Percentiles rank a stretch among this genome's conserved stretches.
phyloP scores from a whole-genome alignment of 2,888 invertebrate genomes.

The Nudaria mundana region DNA sequence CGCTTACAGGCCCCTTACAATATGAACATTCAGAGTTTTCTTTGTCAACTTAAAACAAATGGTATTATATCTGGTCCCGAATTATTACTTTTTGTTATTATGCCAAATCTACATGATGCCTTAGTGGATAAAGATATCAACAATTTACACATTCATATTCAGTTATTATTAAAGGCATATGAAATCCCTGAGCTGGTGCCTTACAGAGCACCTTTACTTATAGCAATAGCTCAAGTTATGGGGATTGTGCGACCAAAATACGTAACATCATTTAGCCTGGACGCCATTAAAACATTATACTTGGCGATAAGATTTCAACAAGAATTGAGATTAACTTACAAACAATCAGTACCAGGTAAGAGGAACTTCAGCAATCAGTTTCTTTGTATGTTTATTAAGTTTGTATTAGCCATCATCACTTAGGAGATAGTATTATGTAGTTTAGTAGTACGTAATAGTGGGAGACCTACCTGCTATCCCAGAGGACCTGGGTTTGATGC shows the following conservation, averaged over 20 bases:
- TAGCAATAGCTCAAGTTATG: slow-evolving; percentile 64
- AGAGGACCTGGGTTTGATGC: too few species aligned
- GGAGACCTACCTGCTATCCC: too few species aligned
- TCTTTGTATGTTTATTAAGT: background rate
- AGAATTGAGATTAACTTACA: slow-evolving; percentile 50
- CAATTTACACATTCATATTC: slow-evolving; percentile 48
- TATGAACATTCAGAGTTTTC: slow-evolving; percentile 53
- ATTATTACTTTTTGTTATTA: slow-evolving; percentile 56
- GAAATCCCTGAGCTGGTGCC: slow-evolving; percentile 46
- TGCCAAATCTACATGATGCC: slow-evolving; percentile 62
- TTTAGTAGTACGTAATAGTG: too few species aligned
- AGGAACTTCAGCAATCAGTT: background rate
- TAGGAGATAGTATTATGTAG: too few species aligned
- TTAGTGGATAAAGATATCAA: slow-evolving; percentile 45
- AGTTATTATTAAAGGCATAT: slow-evolving; percentile 47
- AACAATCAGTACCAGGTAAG: slow-evolving; percentile 53
- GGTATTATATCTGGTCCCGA: slow-evolving; percentile 49
- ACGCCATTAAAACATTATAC: slow-evolving; percentile 49
- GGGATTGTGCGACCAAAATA: slow-evolving; percentile 57
- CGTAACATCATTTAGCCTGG: slow-evolving; percentile 45
- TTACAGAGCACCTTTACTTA: slow-evolving; percentile 65
- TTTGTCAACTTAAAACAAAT: slow-evolving; percentile 47
- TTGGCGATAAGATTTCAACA: slow-evolving; percentile 49
- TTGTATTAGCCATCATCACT: too few species aligned
- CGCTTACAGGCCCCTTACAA: slow-evolving; percentile 39